phyloP scores from a whole-genome alignment of 2,797 vertebrate species.

The Enteromius argenteus region DNA sequence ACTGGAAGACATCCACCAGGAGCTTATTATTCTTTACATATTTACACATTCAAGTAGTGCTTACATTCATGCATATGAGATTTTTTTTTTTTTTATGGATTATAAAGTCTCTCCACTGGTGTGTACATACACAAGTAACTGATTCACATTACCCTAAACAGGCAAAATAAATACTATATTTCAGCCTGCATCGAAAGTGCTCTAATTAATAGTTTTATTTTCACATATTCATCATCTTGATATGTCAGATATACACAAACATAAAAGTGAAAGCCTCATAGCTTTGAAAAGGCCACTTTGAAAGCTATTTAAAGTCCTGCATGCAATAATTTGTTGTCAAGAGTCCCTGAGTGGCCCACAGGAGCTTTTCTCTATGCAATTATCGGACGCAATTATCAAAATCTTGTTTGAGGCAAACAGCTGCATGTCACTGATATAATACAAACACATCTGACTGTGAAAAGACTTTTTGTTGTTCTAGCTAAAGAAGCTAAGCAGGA shows the following conservation, averaged over 20 bases:
- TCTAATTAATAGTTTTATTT: neutral
- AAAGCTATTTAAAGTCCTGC: slow-evolving; percentile 6
- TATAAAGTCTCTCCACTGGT: neutral
- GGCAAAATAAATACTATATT: neutral
- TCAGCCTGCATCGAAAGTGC: neutral
- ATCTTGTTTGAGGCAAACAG: slow-evolving; percentile 25
- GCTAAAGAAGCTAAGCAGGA: neutral
- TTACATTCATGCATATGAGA: neutral
- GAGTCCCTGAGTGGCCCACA: neutral
- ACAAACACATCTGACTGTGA: neutral
- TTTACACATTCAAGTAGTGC: neutral
- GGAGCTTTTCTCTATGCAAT: slow-evolving; percentile 9
- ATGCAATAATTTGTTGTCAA: neutral
- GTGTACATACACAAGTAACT: neutral
- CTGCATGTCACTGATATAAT: slow-evolving; percentile 8
- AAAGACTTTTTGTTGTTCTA: neutral
- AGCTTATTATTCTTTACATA: neutral
- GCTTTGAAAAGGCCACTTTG: slow-evolving; percentile 20
- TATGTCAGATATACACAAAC: slow-evolving; percentile 10
- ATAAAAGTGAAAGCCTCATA: neutral
- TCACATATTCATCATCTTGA: neutral
- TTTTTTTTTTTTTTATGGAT: too few relatives aligned
- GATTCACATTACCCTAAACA: neutral
- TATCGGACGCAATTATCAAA: slow-evolving; percentile 28
- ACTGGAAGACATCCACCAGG: neutral